Percentiles rank a stretch among this genome's conserved stretches.
Conservation (phyloP, 2,888 invertebrate genomes). For the Iselma pallidipennis region DNA sequence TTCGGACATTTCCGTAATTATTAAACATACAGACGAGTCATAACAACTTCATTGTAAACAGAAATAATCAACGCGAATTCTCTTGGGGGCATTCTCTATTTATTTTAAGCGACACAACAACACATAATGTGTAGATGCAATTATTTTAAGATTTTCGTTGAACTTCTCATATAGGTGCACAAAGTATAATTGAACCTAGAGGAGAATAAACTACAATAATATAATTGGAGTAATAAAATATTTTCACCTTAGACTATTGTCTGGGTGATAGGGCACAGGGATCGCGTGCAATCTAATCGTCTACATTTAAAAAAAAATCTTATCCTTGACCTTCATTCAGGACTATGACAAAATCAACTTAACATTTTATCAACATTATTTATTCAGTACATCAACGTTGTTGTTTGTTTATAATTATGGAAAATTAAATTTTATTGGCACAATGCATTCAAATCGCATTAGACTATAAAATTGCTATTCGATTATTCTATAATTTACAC, state of each 20-base stretch:
- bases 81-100: slow-evolving; percentile 7
- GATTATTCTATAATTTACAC: too few relatives aligned
- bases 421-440: not conserved
- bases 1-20: slow-evolving; percentile 24
- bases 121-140: too few relatives aligned
- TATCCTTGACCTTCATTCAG: slow-evolving; percentile 3
- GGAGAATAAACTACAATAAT: too few relatives aligned
- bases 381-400: not conserved
- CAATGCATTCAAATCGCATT: too few relatives aligned
- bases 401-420: not conserved
- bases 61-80: slow-evolving; percentile 10
- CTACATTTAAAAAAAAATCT: not conserved
- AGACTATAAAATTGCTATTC: too few relatives aligned
- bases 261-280: too few relatives aligned
- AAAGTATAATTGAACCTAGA: too few relatives aligned
- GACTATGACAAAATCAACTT: not conserved
- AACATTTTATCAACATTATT: not conserved
- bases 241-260: not conserved
- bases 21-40: slow-evolving; percentile 14
- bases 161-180: too few relatives aligned
- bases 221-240: not conserved
- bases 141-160: not conserved
- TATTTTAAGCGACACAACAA: not conserved
- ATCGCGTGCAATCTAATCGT: not conserved
- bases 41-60: slow-evolving; percentile 17